Conservation (phyloP, 2,113 vertebrate species). For the Onychostruthus taczanowskii region DNA sequence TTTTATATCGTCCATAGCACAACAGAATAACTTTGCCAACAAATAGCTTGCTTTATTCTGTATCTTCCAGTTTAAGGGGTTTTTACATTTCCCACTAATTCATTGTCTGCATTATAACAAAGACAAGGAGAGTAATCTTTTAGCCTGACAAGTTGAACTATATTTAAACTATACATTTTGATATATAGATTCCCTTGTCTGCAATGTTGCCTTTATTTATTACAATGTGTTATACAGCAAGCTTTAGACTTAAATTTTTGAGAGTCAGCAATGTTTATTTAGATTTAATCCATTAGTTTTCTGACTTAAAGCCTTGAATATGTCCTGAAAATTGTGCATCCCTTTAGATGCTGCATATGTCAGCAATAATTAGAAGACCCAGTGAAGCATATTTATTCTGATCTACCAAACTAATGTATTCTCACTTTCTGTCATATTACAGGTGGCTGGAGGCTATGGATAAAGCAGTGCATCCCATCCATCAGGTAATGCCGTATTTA, state of each 20-base stretch:
- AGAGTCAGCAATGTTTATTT: background rate
- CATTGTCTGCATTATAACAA: background rate
- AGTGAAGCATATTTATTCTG: background rate
- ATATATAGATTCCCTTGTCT: background rate
- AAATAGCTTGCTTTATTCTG: background rate
- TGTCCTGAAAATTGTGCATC: background rate
- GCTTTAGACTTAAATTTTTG: background rate
- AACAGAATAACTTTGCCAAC: background rate
- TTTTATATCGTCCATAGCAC: background rate
- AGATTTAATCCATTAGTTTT: background rate
- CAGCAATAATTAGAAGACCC: background rate
- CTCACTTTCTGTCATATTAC: constrained; percentile 3
- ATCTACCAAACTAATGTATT: background rate
- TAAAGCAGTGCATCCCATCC: constrained; percentile 81
- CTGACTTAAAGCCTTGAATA: background rate
- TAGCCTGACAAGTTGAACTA: background rate
- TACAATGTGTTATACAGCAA: background rate
- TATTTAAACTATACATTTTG: background rate
- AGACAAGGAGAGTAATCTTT: background rate
- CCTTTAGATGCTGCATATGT: background rate
- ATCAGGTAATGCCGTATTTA: constrained; percentile 74
- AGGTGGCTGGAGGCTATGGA: constrained; percentile 91
- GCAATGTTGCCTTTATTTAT: background rate
- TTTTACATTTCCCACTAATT: background rate
- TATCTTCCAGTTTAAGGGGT: background rate